Evolutionary conservation across 1,140 invertebrate genomes (phyloP), one percentile per base, ranked within the genome.

Genomic region (Colletes latitarsis): DNA sequence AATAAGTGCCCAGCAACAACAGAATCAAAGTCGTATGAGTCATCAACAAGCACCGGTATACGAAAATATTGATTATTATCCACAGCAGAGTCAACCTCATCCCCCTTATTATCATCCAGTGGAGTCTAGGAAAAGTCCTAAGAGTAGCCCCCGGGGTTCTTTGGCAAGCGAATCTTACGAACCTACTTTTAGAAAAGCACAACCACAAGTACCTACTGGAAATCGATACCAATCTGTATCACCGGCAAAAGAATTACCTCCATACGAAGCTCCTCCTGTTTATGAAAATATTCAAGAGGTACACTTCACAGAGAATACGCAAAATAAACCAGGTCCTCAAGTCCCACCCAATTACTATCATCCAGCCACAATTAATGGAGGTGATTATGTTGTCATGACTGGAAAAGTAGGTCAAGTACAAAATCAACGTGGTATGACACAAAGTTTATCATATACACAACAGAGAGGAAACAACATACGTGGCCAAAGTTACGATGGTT

Each of bases 61-160:
- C 90, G 97, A 97, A 91, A 97, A 97, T 91, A 94, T 97, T 58
- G 96, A 97, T 81, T 97, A 96, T 91, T 97, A 96, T 92, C 93
- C 94, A 14, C 91, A 92, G 63, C 89, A 93, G 15, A 86, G 55
- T 64, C 92, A 93, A 55, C 90, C 92, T 15, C 94, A 95, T 83
- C 94, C 95, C 12, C 94, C 95, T 4, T 96, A 96, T 88, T 96
- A 95, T 87, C 94, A 96, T 88, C 94, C 95, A 69, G 90, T 93
- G 6, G 92, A 93, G 10, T 87, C 89, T 1, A 89, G 89, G 6
- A 93, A 92, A 68, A 93, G 90, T 62, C 91, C 92, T 0, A 87
- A 91, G 60, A 87, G 91, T 15, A 93, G 92, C 76, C 92, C 92
- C 1, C 85, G 92, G 71, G 81, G 85, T 30, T 94, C 94, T 0